Percentiles rank a stretch among this genome's conserved stretches.
These are phyloP conservation scores for Noctua pronuba DNA, from an alignment of 2,888 invertebrate species.

Conservation along the genomic window DNA sequence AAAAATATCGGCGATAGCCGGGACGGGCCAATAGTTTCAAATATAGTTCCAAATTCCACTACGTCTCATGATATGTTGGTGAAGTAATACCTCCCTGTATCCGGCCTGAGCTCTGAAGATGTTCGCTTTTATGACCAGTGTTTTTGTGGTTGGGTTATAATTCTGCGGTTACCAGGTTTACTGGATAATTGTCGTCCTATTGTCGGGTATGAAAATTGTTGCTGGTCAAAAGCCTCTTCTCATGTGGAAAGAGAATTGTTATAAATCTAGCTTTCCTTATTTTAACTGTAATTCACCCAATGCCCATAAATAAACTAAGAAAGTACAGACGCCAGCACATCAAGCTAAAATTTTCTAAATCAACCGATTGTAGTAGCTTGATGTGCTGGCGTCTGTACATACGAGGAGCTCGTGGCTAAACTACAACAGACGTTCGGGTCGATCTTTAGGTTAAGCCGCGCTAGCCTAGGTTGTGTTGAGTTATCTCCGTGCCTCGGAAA, in stretches of 20 bases:
- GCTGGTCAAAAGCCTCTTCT: background rate
- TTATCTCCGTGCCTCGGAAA: too few relatives aligned
- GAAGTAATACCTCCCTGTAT: constrained; percentile 8
- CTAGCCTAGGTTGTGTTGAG: too few relatives aligned
- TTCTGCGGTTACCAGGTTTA: constrained; percentile 6
- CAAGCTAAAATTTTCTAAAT: too few relatives aligned
- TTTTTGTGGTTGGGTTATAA: constrained; percentile 31
- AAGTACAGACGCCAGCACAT: too few relatives aligned
- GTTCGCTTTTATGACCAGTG: constrained; percentile 13
- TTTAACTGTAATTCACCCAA: background rate
- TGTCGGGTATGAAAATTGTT: background rate
- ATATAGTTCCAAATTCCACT: background rate
- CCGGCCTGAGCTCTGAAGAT: constrained; percentile 29
- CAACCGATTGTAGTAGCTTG: too few relatives aligned
- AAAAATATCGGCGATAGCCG: too few relatives aligned
- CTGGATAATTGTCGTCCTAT: background rate
- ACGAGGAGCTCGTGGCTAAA: too few relatives aligned
- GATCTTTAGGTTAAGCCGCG: too few relatives aligned
- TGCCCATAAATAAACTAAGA: background rate
- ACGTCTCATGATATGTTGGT: background rate
- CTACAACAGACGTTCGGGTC: too few relatives aligned
- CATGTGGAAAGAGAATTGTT: background rate
- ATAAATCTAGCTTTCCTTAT: background rate
- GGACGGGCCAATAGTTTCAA: too few relatives aligned
- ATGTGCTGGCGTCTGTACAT: too few relatives aligned